Base-by-base conservation (phyloP, 2,888 invertebrate genomes). In the Hololepta plana region DNA sequence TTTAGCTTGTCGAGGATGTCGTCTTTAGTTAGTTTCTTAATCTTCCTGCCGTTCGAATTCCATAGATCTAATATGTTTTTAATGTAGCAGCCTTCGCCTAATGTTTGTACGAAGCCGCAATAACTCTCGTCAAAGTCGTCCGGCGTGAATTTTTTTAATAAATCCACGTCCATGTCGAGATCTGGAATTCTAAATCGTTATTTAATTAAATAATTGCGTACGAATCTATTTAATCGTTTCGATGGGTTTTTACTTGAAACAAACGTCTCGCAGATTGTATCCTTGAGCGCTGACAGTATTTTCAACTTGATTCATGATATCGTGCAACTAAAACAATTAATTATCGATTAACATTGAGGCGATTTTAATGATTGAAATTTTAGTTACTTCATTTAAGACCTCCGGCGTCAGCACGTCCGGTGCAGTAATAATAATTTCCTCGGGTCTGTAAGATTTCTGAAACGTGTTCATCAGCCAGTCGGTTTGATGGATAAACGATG, bases 381-480 rank as follows among this genome's bases (percentile, higher is more conserved):
- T n/a, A 25, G 34, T 34, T 45, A 62, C 61, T 47, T 57, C 44
- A 30, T 41, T 37, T 27, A 80, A 54, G 30, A 69, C 58, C 37
- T 60, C 42, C 2, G 74, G 70, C 23, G 66, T 62, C 22, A 79
- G 49, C 6, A 80, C 66, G 56, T 79, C 64, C 26, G 71, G 63
- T 12, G 70, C 71, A 24, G 67, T 67, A 26, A 75, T 49, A 35
- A 77, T 57, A 24, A 72, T 49, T 32, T 53, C 59, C 50, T 77
- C 69, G 8, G 65, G 46, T 33, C 75, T 59, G 41, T 67, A 62
- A 6, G 66, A 70, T 26, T 63, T 65, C 30, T 69, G 64, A 48
- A 74, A 72, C 32, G 65, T 68, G 10, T 63, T 52, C 45, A 74
- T 65, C 30, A 75, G 60, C 76, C 79, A 79, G 40, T 75, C 65